phyloP scores from a whole-genome alignment of 2,888 invertebrate species.

The Amphipoea lucens region DNA sequence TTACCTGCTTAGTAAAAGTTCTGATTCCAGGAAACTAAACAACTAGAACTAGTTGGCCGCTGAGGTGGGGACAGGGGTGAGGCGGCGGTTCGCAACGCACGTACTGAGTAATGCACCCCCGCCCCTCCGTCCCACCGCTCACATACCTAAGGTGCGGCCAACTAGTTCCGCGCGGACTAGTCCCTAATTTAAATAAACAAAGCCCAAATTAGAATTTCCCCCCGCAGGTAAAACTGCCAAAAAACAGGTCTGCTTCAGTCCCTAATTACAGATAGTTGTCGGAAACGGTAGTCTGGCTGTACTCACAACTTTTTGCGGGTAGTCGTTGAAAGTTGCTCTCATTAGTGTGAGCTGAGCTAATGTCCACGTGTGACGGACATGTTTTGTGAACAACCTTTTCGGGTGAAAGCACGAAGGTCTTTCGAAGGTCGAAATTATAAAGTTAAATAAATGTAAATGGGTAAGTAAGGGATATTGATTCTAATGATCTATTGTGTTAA shows the following conservation, averaged over 20 bases:
- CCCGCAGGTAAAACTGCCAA: constrained; percentile 41
- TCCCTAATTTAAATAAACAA: constrained; percentile 28
- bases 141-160: too few relatives aligned
- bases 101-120: too few relatives aligned
- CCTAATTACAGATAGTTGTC: constrained; percentile 60
- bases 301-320: constrained; percentile 56
- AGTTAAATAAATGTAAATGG: constrained; percentile 37
- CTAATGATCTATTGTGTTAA: background rate
- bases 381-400: constrained; percentile 58
- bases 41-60: background rate
- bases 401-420: constrained; percentile 7
- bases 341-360: constrained; percentile 44
- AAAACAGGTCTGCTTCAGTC: constrained; percentile 34
- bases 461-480: constrained; percentile 15
- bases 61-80: too few relatives aligned
- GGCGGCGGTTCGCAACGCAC: too few relatives aligned
- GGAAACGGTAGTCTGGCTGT: constrained; percentile 37
- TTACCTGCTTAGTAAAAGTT: background rate
- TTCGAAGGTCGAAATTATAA: constrained; percentile 36
- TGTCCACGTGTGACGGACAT: constrained; percentile 54
- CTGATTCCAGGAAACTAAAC: constrained; percentile 14
- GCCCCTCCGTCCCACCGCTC: too few relatives aligned
- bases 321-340: constrained; percentile 51
- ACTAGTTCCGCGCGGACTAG: background rate
- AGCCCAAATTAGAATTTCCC: constrained; percentile 27